These are phyloP conservation scores for Solen grandis DNA, from an alignment of 1,140 invertebrate species.

Conservation along the genomic window DNA sequence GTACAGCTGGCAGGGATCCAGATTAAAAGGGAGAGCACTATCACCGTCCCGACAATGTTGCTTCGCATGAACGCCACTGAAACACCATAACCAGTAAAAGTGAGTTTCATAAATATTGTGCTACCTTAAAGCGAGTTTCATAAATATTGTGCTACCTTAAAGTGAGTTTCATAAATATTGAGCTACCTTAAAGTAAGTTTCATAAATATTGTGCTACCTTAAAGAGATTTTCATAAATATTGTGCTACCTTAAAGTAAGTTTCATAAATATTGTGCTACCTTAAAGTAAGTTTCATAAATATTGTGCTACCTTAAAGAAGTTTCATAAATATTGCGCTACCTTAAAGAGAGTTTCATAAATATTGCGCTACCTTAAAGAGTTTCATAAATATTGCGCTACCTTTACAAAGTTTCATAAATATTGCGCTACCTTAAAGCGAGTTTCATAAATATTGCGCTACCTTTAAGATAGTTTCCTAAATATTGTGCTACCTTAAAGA, in stretches of 20 bases:
- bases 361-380: no score
- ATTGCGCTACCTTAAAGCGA: no score
- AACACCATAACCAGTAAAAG: slow-evolving; percentile 32
- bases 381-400: no score
- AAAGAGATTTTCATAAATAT: not conserved
- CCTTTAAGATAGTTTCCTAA: no score
- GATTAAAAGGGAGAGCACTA: slow-evolving; percentile 92
- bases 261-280: no score
- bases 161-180: not conserved
- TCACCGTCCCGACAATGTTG: slow-evolving; percentile 94
- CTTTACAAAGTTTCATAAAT: no score
- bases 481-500: no score
- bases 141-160: not conserved
- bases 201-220: not conserved
- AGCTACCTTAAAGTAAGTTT: not conserved
- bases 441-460: no score
- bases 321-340: no score
- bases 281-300: no score
- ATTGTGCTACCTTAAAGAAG: no score
- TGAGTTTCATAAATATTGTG: not conserved
- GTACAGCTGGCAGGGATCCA: slow-evolving; percentile 89
- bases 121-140: not conserved
- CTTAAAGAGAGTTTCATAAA: no score
- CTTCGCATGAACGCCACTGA: slow-evolving; percentile 89
- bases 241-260: not conserved